Evolutionary conservation across 2,797 vertebrate species (phyloP), one percentile per base, ranked within the genome.

Genomic region (Prionace glauca): DNA sequence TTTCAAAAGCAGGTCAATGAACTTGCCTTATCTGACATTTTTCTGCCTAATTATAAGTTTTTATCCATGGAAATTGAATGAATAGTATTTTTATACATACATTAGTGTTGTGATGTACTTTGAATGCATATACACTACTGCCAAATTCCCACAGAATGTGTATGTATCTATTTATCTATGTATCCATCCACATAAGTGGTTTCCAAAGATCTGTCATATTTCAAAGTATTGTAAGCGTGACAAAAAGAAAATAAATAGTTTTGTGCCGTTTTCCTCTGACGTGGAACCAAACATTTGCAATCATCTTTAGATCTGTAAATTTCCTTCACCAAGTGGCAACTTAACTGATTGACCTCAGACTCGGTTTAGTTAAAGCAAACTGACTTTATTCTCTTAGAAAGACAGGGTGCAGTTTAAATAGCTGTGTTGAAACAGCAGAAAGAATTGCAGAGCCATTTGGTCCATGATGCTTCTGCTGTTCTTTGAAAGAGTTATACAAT

Each of bases 201-300:
- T 84, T 84, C 41, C 81, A 84, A 84, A 45, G 4, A 41, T 84
- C 79, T 84, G 81, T 84, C 81, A 45, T 84, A 84, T 84, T 92
- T 92, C 90, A 67, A 90, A 90, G 3, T 90, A 56, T 32, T 56
- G 60, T n/a, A 60, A 69, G 18, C 22, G 36, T 92, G 65, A 92
- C 10, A 92, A 92, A 36, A 92, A 69, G 26, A 88, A 84, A 84
- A 60, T 86, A 88, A 90, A 41, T 69, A 67, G n/a, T 69, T 92
- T 69, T 92, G 62, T 69, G 62, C 62, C 67, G 90, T 41, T 69
- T 36, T 92, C 67, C 62, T 67, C 20, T 92, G n/a, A 92, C 14
- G 41, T 69, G 90, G 90, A 92, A 69, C 32, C 2, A 92, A 92
- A 41, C 2, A 84, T 45, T 45, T 84, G 41, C 36, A 36, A 67